A percentile compares a stretch with the other conserved stretches of the same genome.
These are phyloP conservation scores for Cyprinella venusta DNA, from an alignment of 2,797 vertebrate genomes.

Conservation along the genomic window DNA sequence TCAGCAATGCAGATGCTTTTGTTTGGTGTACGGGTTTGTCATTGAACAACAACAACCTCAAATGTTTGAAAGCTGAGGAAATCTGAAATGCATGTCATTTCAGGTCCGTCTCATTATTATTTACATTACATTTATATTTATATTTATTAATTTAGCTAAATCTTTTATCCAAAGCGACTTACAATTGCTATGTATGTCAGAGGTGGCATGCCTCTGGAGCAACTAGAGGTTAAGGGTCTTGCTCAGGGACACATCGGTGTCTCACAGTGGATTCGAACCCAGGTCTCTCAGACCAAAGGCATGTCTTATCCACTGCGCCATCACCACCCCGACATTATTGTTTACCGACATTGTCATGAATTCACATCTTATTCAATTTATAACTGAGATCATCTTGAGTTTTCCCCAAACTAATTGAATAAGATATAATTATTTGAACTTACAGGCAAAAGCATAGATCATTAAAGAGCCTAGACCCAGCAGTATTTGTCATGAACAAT, in stretches of 20 bases:
- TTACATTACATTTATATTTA: too few relatives aligned
- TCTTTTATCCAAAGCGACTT: too few relatives aligned
- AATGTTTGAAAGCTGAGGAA: background rate
- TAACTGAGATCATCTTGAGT: background rate
- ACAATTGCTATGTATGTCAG: too few relatives aligned
- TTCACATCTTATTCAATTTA: background rate
- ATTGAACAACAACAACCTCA: conserved; percentile 5
- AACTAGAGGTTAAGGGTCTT: too few relatives aligned
- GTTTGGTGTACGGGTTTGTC: background rate
- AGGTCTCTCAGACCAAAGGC: too few relatives aligned
- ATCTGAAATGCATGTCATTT: background rate
- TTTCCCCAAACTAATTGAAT: background rate
- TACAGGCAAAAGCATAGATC: background rate
- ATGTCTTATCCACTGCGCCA: too few relatives aligned
- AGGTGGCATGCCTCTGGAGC: too few relatives aligned
- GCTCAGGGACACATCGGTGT: too few relatives aligned
- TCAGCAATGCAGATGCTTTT: background rate
- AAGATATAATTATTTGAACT: background rate
- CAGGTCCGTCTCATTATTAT: background rate
- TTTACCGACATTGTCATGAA: background rate
- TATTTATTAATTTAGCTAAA: too few relatives aligned
- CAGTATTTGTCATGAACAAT: background rate
- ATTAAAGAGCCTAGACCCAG: background rate
- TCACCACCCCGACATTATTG: background rate
- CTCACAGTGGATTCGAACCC: too few relatives aligned